Conservation (phyloP, 2,797 vertebrate genomes). For the Chelmon rostratus region DNA sequence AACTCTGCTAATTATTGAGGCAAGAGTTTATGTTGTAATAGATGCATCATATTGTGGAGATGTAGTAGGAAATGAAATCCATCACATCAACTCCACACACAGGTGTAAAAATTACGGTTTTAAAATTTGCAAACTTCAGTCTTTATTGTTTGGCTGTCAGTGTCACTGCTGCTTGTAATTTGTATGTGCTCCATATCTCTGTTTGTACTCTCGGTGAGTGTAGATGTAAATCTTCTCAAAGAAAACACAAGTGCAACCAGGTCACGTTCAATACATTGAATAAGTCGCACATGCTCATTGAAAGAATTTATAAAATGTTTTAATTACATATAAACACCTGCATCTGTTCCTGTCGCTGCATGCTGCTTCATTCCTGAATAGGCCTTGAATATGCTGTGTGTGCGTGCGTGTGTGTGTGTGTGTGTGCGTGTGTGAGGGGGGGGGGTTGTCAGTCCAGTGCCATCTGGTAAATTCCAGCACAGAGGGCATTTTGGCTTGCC, state of each 20-base stretch:
- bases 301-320: neutral
- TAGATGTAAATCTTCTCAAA: neutral
- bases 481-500: slow-evolving; percentile 72
- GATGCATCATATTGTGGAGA: neutral
- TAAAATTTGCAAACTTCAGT: neutral
- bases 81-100: neutral
- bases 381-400: slow-evolving; percentile 2
- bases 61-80: neutral
- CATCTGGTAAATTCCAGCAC: slow-evolving; percentile 81
- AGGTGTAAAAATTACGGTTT: no score
- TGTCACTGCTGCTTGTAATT: neutral
- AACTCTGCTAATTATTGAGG: neutral
- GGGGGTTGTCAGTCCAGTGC: slow-evolving; percentile 64
- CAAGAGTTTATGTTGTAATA: neutral
- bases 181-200: neutral
- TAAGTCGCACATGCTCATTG: neutral
- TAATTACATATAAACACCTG: slow-evolving; percentile 18
- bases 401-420: slow-evolving; percentile 23
- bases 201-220: neutral
- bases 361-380: slow-evolving; percentile 17
- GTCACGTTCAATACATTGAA: neutral
- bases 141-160: neutral
- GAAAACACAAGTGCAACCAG: neutral
- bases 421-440: slow-evolving; percentile 7
- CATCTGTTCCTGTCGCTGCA: slow-evolving; percentile 26